Evolutionary conservation across 2,113 vertebrate genomes (phyloP), one percentile per base, ranked within the genome.

Genomic region (Hiodon tergisus): DNA sequence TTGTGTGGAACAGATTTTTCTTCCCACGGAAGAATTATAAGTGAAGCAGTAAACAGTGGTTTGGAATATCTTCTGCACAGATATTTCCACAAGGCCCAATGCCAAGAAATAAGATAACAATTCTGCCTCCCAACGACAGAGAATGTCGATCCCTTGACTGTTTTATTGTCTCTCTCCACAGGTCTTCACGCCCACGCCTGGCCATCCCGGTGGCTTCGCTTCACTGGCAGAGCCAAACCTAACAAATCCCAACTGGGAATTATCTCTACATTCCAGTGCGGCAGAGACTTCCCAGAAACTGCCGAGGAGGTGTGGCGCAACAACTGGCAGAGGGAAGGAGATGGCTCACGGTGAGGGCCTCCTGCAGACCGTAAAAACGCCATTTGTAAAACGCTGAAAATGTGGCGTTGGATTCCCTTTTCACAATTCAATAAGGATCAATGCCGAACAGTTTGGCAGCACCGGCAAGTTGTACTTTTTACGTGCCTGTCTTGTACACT

Each of bases 231-330:
- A 61, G 77, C 86, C 81, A 86, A 81, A 70, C 83, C 85, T 79
- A 86, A 82, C 86, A 82, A 86, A 87, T 90, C 86, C 83, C 85
- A 79, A 63, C 78, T 80, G 17, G 72, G 79, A 78, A 85, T 87
- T 51, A 86, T 86, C 79, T 76, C 73, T 71, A 82, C 86, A 85
- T 90, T 89, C 82, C 86, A 86, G 79, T 83, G 83, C 73, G 86
- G 86, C 80, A 80, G 74, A 72, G 47, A 83, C 77, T 86, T 87
- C 79, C 84, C 82, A 81, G 80, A 81, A 81, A 83, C 82, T 82
- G 82, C 84, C 79, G 82, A 48, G 70, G 81, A 88, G 79, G 83
- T 85, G 86, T 31, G 31, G 81, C 85, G 81, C 79, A 85, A 82
- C 80, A 85, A 76, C 85, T 89, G 85, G 84, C 80, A 76, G 73